Percentiles rank a stretch among this genome's conserved stretches.
phyloP scores from a whole-genome alignment of 2,888 invertebrate species.

The Eupsilia transversa region DNA sequence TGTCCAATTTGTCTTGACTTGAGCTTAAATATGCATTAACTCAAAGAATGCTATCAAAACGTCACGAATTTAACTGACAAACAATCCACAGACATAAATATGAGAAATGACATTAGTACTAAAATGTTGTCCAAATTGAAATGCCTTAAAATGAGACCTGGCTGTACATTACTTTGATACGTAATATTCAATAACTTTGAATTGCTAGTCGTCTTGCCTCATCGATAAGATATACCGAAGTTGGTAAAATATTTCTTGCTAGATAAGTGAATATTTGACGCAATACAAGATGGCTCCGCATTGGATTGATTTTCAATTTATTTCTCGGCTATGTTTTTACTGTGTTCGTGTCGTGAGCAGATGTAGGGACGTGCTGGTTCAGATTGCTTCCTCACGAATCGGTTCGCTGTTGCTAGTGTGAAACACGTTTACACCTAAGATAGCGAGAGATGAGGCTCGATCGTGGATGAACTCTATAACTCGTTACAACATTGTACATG shows the following conservation, averaged over 20 bases:
- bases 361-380: conserved; percentile 61
- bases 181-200: conserved; percentile 58
- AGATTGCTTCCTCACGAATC: conserved; percentile 65
- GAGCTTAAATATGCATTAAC: conserved; percentile 19
- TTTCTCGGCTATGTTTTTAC: conserved; percentile 60
- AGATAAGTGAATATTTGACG: conserved; percentile 56
- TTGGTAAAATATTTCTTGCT: conserved; percentile 50
- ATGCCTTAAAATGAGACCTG: conserved; percentile 31
- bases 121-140: conserved; percentile 45
- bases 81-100: conserved; percentile 23
- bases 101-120: conserved; percentile 31
- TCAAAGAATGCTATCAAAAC: conserved; percentile 45
- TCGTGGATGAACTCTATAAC: conserved; percentile 44
- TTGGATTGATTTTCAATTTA: conserved; percentile 71
- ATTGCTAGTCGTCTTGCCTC: conserved; percentile 46
- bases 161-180: conserved; percentile 40
- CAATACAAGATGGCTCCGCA: conserved; percentile 64
- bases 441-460: conserved; percentile 34
- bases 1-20: conserved; percentile 14
- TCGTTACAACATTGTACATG: conserved; percentile 30
- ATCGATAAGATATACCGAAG: conserved; percentile 39
- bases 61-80: conserved; percentile 50
- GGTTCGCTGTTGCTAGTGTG: conserved; percentile 31
- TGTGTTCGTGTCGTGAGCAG: conserved; percentile 47
- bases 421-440: conserved; percentile 52